Evolutionary conservation across 1,140 invertebrate genomes (phyloP).

Genomic region (Nixonia krombeini): DNA sequence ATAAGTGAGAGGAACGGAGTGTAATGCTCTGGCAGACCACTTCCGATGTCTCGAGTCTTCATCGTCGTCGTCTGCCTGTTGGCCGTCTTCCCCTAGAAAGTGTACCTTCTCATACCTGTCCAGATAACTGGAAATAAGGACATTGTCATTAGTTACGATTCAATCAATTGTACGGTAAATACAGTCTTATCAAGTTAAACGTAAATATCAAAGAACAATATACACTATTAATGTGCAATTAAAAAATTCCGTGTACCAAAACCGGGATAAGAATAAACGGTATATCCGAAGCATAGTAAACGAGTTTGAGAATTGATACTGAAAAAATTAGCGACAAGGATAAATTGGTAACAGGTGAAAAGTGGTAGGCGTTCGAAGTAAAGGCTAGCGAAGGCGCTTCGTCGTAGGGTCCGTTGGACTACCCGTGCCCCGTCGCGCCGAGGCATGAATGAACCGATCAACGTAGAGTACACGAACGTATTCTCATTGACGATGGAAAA

Average conservation of each 20-base stretch:
- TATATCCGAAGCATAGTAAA: too few relatives aligned
- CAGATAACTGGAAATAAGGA: constrained; percentile 77
- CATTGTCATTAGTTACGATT: background rate
- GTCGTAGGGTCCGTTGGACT: too few relatives aligned
- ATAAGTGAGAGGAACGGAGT: constrained; percentile 84
- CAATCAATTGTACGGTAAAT: too few relatives aligned
- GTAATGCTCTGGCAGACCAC: constrained; percentile 78
- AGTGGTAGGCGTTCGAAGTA: too few relatives aligned
- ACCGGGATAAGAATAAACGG: too few relatives aligned
- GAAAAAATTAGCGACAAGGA: too few relatives aligned
- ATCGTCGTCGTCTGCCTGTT: constrained; percentile 82
- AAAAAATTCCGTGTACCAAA: constrained; percentile 14
- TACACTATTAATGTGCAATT: too few relatives aligned
- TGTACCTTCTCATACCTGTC: constrained; percentile 89
- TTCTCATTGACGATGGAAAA: constrained; percentile 56
- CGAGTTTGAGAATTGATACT: too few relatives aligned
- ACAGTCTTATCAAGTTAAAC: too few relatives aligned
- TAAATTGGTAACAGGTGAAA: too few relatives aligned
- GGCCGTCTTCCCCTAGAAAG: constrained; percentile 85
- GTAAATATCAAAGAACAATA: too few relatives aligned
- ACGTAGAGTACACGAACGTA: constrained; percentile 36
- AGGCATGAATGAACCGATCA: constrained; percentile 54
- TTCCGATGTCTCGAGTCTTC: constrained; percentile 81
- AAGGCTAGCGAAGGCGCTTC: too few relatives aligned
- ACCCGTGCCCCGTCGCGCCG: constrained; percentile 50